Percentiles rank a stretch among this genome's conserved stretches.
Evolutionary conservation across 2,113 vertebrate species (phyloP).

Genomic region (Poecile atricapillus): DNA sequence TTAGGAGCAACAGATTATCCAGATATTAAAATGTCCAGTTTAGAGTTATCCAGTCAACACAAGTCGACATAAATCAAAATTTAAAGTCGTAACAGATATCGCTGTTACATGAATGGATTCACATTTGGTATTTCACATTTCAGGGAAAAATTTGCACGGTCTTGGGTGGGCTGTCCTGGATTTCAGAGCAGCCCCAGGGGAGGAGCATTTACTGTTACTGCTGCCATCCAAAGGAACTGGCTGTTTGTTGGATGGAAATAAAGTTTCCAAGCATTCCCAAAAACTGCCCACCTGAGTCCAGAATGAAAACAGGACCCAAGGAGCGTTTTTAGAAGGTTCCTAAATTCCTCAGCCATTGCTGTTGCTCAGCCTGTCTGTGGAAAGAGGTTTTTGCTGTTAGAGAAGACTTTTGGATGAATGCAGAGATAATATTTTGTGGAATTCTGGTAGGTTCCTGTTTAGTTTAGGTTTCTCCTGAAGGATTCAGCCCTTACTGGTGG

Average conservation of each 20-base stretch:
- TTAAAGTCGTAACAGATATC: neutral
- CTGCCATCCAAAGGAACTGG: neutral
- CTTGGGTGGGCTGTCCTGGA: neutral
- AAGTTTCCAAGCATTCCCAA: neutral
- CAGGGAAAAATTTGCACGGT: accelerated
- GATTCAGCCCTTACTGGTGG: neutral
- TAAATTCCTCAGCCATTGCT: neutral
- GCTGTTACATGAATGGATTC: neutral
- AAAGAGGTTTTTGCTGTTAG: neutral
- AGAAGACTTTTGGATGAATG: neutral
- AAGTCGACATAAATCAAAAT: neutral
- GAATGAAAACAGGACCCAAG: neutral
- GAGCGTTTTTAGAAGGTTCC: neutral
- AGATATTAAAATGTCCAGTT: neutral
- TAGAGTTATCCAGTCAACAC: neutral
- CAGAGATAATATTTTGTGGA: neutral
- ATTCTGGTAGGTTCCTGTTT: neutral
- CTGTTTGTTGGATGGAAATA: neutral
- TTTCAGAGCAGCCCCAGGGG: neutral
- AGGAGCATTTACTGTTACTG: neutral
- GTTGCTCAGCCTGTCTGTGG: neutral
- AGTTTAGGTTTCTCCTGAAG: neutral
- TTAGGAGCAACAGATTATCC: neutral
- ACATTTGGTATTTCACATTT: neutral
- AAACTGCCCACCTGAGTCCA: neutral